Evolutionary conservation across 2,797 vertebrate species (phyloP).

Genomic region (Channa striata): DNA sequence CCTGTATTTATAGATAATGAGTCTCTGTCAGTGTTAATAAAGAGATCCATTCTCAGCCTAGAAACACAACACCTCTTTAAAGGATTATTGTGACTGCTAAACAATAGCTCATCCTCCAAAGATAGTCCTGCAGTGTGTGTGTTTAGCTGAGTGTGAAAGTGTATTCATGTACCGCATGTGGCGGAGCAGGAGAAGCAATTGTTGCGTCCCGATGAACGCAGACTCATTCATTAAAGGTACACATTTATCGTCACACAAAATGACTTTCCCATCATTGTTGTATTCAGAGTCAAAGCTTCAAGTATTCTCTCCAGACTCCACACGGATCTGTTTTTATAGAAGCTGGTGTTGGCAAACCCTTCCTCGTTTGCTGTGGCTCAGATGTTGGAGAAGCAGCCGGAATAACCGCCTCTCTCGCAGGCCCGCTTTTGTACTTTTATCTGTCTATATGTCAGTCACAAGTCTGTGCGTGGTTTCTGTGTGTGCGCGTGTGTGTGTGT

Average conservation of each 20-base stretch:
- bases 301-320: neutral
- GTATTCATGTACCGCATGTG: slow-evolving; percentile 20
- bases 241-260: slow-evolving; percentile 20
- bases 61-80: slow-evolving; percentile 74
- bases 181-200: slow-evolving; percentile 39
- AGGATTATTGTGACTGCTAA: slow-evolving; percentile 74
- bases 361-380: slow-evolving; percentile 37
- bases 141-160: slow-evolving; percentile 29
- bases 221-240: slow-evolving; percentile 41
- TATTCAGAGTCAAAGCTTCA: slow-evolving; percentile 8
- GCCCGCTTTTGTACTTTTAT: slow-evolving; percentile 53
- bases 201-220: neutral
- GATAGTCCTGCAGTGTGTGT: slow-evolving; percentile 38
- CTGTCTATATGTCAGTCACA: slow-evolving; percentile 60
- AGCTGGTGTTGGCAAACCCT: slow-evolving; percentile 34
- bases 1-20: slow-evolving; percentile 86
- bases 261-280: slow-evolving; percentile 39
- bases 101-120: slow-evolving; percentile 73
- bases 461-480: neutral
- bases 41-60: slow-evolving; percentile 77
- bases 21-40: slow-evolving; percentile 84
- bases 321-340: slow-evolving; percentile 24
- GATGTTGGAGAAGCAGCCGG: slow-evolving; percentile 38
- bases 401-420: slow-evolving; percentile 41
- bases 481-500: slow-evolving; percentile 12